Percentiles rank a stretch among this genome's conserved stretches.
These are phyloP conservation scores for Boloria selene DNA, from an alignment of 2,888 invertebrate genomes.

Conservation along the genomic window DNA sequence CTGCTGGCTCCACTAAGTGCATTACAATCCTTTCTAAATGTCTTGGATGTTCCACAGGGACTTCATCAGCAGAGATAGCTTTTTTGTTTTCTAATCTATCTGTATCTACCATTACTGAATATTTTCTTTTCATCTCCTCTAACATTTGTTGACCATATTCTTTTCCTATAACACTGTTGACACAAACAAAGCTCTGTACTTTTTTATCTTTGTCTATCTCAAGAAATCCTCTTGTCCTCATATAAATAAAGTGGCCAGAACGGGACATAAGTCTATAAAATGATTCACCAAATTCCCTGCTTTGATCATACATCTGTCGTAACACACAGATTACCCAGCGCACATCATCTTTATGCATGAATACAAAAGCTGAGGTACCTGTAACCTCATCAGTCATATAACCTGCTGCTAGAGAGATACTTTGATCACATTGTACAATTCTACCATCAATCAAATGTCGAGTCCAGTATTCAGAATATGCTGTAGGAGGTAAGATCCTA, in stretches of 20 bases:
- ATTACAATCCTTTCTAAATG: slow-evolving; percentile 87
- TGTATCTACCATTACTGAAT: slow-evolving; percentile 85
- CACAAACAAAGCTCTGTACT: slow-evolving; percentile 93
- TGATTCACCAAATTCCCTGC: slow-evolving; percentile 92
- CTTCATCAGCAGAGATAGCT: slow-evolving; percentile 55
- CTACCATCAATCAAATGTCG: slow-evolving; percentile 94
- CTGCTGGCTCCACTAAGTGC: slow-evolving; percentile 80
- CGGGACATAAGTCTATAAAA: slow-evolving; percentile 92
- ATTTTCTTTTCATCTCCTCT: slow-evolving; percentile 90
- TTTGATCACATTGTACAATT: slow-evolving; percentile 94
- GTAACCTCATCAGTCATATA: slow-evolving; percentile 94
- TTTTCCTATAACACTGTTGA: slow-evolving; percentile 89
- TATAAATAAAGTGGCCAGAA: slow-evolving; percentile 92
- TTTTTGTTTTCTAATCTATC: slow-evolving; percentile 64
- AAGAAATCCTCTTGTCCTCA: slow-evolving; percentile 91
- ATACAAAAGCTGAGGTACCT: slow-evolving; percentile 93
- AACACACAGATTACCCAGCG: slow-evolving; percentile 94
- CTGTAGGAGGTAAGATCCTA: slow-evolving; percentile 80
- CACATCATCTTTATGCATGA: slow-evolving; percentile 95
- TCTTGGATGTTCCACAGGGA: slow-evolving; percentile 86
- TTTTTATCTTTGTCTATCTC: slow-evolving; percentile 90
- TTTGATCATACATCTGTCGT: slow-evolving; percentile 93
- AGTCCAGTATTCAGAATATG: slow-evolving; percentile 93
- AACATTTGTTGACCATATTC: slow-evolving; percentile 89
- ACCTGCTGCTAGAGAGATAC: slow-evolving; percentile 93